A percentile compares a stretch with the other conserved stretches of the same genome.
Evolutionary conservation across 2,888 invertebrate genomes (phyloP).

Genomic region (Yponomeuta malinellus): DNA sequence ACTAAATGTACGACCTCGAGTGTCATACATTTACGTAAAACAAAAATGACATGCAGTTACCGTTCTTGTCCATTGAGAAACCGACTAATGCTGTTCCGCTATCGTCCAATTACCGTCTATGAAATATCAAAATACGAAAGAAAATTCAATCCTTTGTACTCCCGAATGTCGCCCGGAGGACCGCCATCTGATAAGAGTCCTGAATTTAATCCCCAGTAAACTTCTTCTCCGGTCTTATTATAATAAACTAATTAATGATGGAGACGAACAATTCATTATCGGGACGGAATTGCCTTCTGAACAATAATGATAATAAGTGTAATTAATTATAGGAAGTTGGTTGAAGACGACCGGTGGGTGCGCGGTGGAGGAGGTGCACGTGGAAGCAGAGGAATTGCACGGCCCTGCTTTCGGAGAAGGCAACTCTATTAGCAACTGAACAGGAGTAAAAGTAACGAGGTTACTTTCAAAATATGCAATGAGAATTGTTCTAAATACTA

Average conservation of each 20-base stretch:
- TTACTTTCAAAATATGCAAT: too few relatives aligned
- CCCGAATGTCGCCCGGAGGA: not conserved
- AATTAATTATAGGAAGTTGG: slow-evolving; percentile 75
- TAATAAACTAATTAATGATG: slow-evolving; percentile 76
- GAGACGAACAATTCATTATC: slow-evolving; percentile 74
- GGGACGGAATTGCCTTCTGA: slow-evolving; percentile 75
- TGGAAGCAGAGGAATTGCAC: slow-evolving; percentile 22
- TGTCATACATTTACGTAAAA: too few relatives aligned
- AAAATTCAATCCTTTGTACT: not conserved
- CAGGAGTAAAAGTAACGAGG: too few relatives aligned
- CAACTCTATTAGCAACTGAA: not conserved
- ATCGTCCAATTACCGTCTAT: not conserved
- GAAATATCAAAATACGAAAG: not conserved
- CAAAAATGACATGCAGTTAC: too few relatives aligned
- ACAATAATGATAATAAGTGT: slow-evolving; percentile 76
- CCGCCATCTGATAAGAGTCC: slow-evolving; percentile 60
- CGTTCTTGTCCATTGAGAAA: too few relatives aligned
- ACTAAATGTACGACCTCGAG: too few relatives aligned
- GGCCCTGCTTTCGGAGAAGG: slow-evolving; percentile 33
- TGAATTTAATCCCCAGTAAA: slow-evolving; percentile 68
- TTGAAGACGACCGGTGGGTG: slow-evolving; percentile 64
- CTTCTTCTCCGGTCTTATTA: slow-evolving; percentile 62
- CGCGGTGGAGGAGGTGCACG: slow-evolving; percentile 44
- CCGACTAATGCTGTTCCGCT: too few relatives aligned
- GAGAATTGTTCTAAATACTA: too few relatives aligned